Evolutionary conservation across 2,797 vertebrate species (phyloP), one percentile per base, ranked within the genome.

Genomic region (Sphenopsis melanotis): DNA sequence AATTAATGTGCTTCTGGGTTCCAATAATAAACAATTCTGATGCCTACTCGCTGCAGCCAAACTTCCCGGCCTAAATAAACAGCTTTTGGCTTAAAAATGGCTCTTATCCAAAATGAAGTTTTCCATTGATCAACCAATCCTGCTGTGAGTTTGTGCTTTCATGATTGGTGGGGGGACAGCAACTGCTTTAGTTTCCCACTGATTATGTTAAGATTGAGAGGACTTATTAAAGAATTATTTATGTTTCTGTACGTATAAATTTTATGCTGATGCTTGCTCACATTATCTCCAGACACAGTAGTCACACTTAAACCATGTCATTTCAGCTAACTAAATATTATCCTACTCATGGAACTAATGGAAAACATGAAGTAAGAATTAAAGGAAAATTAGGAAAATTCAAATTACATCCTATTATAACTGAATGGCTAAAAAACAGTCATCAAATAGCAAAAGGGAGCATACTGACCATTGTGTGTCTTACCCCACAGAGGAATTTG

Each of bases 1-100:
- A 97, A 98, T 97, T 93, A 95, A 97, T 96, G 95, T 90, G 90
- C 94, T 96, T 94, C 94, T 96, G 91, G 89, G 85, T 79, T 97
- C 89, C 95, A 97, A 97, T 96, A 97, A 97, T 97, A 97, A 97
- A 97, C 97, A 97, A 59, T 60, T 79, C 85, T 80, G 92, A 96
- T 95, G 86, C 87, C 89, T 95, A 94, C 92, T 83, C 10, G 0
- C 81, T 88, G 74, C 78, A 96, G 81, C 83, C 94, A 95, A 96
- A 91, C 93, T 88, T 94, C 83, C 53, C 24, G 0, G 11, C 60
- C 84, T 94, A 96, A 95, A 89, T 83, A 95, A 95, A 94, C 82
- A 92, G 56, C 70, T 81, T 72, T 87, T 79, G 77, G 55, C 75
- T 83, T 87, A 89, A 94, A 96, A 95, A 94, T 84, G 75, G 83